Conservation (phyloP, 1,140 invertebrate genomes). For the Hestina assimilis region DNA sequence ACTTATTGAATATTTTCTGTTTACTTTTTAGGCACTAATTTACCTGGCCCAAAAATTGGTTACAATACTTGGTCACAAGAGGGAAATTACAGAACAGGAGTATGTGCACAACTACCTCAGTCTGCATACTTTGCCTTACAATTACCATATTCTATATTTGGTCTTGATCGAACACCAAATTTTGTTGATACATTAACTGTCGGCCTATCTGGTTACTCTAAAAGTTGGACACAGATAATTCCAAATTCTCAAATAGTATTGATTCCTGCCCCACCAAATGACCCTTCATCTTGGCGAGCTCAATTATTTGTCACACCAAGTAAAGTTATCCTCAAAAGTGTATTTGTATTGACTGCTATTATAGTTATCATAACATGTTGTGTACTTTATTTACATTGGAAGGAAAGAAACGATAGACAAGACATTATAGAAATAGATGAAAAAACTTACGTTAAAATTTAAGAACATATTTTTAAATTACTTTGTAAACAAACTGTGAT, state of each 20-base stretch:
- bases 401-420: constrained; percentile 95
- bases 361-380: constrained; percentile 92
- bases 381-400: constrained; percentile 93
- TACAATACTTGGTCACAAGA: constrained; percentile 93
- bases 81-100: constrained; percentile 85
- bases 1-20: not conserved
- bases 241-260: constrained; percentile 98
- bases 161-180: constrained; percentile 96
- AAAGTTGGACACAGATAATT: constrained; percentile 95
- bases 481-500: not conserved
- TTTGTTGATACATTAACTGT: constrained; percentile 95
- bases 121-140: constrained; percentile 95
- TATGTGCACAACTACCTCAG: constrained; percentile 93
- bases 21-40: constrained; percentile 85
- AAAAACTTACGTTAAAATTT: constrained; percentile 68
- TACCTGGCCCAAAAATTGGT: constrained; percentile 91
- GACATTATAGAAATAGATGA: constrained; percentile 84
- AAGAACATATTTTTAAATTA: constrained; percentile 1
- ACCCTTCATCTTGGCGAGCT: constrained; percentile 91
- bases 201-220: constrained; percentile 84
- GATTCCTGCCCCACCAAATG: constrained; percentile 90
- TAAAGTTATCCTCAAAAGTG: constrained; percentile 94
- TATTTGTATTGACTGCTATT: constrained; percentile 91
- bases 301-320: constrained; percentile 98
- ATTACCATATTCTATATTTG: constrained; percentile 96